Base-by-base conservation (phyloP, 2,888 invertebrate species). In the Erannis defoliaria region DNA sequence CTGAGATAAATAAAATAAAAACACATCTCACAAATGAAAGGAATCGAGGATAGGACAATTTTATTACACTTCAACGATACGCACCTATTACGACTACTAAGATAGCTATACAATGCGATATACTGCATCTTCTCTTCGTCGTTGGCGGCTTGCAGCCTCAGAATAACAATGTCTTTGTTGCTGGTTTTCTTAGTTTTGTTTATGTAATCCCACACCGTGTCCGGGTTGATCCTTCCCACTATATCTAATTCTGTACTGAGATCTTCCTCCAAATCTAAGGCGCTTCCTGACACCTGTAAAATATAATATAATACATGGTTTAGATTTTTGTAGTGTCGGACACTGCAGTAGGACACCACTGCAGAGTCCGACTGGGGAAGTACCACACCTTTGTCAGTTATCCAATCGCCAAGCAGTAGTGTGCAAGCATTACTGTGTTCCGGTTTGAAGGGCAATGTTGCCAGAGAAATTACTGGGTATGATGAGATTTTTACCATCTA, bases 191-290 rank as follows among this genome's bases (percentile, higher is more conserved):
- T 97, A 93, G 98, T 97, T 89, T 98, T 98, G 33, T 95, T 94
- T 57, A 99, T 96, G 81, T 99, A 99, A 60, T 98, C 98, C 97
- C 98, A 98, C 5, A 97, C 98, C 10, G 97, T 97, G 10, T 96
- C 96, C 0, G 98, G 98, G 55, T 96, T 95, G 77, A 99, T 98
- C 74, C 99, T 94, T 0, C 99, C 99, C 12, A 98, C 98, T 33
- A 99, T 96, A 76, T 97, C 97, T 23, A 98, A 90, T 58, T 96
- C 96, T 50, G 95, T 94, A 4, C 96, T 96, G 33, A 98, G 88
- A 81, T 97, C 96, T 72, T 95, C 94, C 73, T 95, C 94, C 19
- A 97, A 88, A 66, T 96, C 95, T 29, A 92, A 83, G 33, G 95
- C 94, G 70, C 95, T 95, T 12, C 96, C 96, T 62, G 94, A 93